A percentile compares a stretch with the other conserved stretches of the same genome.
phyloP scores from a whole-genome alignment of 2,888 invertebrate genomes.

The Temnothorax rugatulus region DNA sequence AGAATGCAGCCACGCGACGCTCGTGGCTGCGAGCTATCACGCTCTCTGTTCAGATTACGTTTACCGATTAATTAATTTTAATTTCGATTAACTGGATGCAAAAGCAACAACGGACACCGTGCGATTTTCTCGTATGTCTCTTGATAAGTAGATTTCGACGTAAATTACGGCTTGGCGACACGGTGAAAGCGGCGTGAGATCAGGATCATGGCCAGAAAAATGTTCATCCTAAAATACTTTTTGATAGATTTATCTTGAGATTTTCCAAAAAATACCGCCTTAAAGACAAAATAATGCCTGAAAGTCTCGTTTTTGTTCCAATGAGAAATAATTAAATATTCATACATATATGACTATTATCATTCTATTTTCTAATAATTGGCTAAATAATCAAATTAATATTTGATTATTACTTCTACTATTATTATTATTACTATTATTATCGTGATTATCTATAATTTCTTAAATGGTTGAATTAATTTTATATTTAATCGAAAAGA shows the following conservation, averaged over 20 bases:
- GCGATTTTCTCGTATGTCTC: neutral
- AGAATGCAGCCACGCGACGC: conserved; percentile 19
- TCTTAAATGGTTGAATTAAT: neutral
- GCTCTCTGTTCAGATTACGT: neutral
- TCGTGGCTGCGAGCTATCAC: conserved; percentile 25
- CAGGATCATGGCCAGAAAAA: neutral
- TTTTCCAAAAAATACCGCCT: neutral
- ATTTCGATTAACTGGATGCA: conserved; percentile 41
- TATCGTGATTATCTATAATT: neutral
- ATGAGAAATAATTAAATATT: neutral
- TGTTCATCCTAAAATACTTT: neutral
- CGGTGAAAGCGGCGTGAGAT: neutral
- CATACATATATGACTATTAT: neutral
- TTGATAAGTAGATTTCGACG: conserved; percentile 31
- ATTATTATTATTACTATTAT: neutral
- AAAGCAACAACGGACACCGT: neutral
- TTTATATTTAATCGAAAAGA: conserved; percentile 4
- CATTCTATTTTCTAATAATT: neutral
- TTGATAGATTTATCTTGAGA: neutral
- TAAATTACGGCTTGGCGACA: conserved; percentile 15
- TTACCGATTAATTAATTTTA: conserved; percentile 53
- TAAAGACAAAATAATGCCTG: neutral
- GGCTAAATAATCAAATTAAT: neutral
- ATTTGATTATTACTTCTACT: neutral
- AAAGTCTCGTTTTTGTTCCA: neutral